Evolutionary conservation across 1,140 invertebrate genomes (phyloP).

Genomic region (Drosophila mauritiana): DNA sequence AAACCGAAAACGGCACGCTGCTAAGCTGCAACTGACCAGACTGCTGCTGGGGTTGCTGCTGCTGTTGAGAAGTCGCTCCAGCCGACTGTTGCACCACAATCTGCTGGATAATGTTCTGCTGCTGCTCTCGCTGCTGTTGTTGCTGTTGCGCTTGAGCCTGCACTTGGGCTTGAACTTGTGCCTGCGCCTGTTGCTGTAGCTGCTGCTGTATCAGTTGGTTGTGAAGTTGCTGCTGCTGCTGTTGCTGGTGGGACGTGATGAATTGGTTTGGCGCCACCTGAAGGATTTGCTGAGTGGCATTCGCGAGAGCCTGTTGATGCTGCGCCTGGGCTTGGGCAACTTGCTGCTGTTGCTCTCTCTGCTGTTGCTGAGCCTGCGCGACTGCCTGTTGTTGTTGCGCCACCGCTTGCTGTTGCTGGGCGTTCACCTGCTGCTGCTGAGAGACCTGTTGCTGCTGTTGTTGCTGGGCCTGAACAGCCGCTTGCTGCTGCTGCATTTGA

Average conservation of each 20-base stretch:
- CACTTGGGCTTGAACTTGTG: conserved; percentile 44
- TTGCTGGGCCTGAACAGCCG: conserved; percentile 55
- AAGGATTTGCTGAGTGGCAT: conserved; percentile 79
- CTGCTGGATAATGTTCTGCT: conserved; percentile 78
- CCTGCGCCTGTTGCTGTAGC: conserved; percentile 71
- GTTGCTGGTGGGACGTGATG: conserved; percentile 70
- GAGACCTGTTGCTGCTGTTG: conserved; percentile 75
- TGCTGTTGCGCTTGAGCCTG: conserved; percentile 59
- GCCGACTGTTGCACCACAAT: conserved; percentile 70
- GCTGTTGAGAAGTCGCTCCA: conserved; percentile 61
- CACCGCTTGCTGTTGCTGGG: conserved; percentile 49
- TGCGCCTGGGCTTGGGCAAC: conserved; percentile 74
- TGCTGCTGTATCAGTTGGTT: conserved; percentile 82
- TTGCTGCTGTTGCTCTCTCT: conserved; percentile 82
- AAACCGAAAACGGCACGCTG: conserved; percentile 84
- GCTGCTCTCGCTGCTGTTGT: conserved; percentile 78
- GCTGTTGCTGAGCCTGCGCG: conserved; percentile 83
- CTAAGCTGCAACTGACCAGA: conserved; percentile 51
- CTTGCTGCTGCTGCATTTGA: conserved; percentile 79
- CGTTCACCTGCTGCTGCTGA: conserved; percentile 52
- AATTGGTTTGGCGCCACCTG: conserved; percentile 84
- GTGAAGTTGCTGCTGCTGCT: conserved; percentile 69
- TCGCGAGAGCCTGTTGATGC: conserved; percentile 63
- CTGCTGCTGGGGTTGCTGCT: conserved; percentile 33
- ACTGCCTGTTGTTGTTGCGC: conserved; percentile 61